Conservation (phyloP, 37 sponge, comb jelly and placozoan species). For the Oopsacas minuta region DNA sequence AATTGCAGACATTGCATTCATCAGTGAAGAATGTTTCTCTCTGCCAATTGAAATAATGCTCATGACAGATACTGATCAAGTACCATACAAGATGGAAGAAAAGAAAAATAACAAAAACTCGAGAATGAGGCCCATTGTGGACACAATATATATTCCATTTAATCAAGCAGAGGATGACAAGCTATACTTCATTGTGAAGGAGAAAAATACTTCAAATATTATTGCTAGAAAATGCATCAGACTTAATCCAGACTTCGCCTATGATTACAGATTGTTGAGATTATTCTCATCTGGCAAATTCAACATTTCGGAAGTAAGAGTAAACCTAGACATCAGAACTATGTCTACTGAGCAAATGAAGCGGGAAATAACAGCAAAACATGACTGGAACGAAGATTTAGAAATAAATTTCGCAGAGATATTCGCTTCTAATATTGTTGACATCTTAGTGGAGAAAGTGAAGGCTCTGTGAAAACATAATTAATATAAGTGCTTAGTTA, state of each 20-base stretch:
- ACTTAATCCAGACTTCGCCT: neutral
- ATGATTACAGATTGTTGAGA: constrained; percentile 19
- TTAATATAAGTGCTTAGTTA: no score
- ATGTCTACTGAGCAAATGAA: neutral
- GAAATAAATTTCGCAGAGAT: neutral
- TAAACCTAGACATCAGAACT: neutral
- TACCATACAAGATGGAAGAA: neutral
- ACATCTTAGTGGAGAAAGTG: neutral
- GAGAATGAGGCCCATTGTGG: neutral
- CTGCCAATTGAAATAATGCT: neutral
- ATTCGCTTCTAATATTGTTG: constrained; percentile 14
- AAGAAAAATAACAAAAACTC: neutral
- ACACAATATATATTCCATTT: neutral
- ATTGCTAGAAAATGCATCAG: constrained; percentile 7
- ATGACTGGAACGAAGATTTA: neutral
- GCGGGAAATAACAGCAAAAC: neutral
- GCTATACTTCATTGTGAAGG: neutral
- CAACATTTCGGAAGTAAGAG: neutral
- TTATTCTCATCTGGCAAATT: neutral
- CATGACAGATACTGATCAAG: neutral
- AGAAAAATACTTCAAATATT: neutral
- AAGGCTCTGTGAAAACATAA: no score
- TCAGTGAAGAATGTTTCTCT: neutral
- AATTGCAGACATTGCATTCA: neutral
- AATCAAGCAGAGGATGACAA: neutral